Base-by-base conservation (phyloP, 2,113 vertebrate species). In the Monopterus albus region DNA sequence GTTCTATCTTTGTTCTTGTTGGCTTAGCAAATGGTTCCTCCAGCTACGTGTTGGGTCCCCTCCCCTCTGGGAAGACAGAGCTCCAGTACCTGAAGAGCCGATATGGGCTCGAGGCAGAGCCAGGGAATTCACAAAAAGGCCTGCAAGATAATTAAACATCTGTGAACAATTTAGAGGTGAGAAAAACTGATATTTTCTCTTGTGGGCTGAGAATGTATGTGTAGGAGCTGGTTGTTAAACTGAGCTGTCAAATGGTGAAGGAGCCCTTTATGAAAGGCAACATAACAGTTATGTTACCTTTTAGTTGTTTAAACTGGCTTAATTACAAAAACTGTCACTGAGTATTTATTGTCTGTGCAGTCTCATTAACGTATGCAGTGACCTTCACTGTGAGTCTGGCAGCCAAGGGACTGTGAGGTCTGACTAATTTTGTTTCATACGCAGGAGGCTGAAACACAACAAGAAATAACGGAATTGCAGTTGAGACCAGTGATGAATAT, bases 61-160 rank as follows among this genome's bases (percentile, higher is more conserved):
- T 18, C 38, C 47, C 52, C 68, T 75, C 26, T 23, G 76, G 42
- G 57, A 59, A 53, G 51, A 21, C 42, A 15, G 33, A 35, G 46
- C 33, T 43, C 59, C 74, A 26, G 17, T 7, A 33, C 28, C 68
- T 15, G 46, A 13, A 39, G 36, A 33, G 72, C 52, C 51, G 5
- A 42, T 69, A 26, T 89, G 84, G 13, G 81, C 89, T 47, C 52
- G 81, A 60, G 91, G 91, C 29, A 91, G 51, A 59, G 55, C 73
- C 81, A 88, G 12, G 20, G 38, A 58, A 51, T 87, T 80, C 69
- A 89, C 70, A 53, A 91, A 85, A 51, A 91, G 58, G 21, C 69
- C 82, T 87, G 78, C 9, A 72, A 57, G 70, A 79, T 64, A 86
- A 73, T 66, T 51, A 60, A 75, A 68, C 53, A 65, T 64, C 64